Evolutionary conservation across 2,888 invertebrate species (phyloP), one percentile per base, ranked within the genome.

Genomic region (Troglohyphantes excavatus): DNA sequence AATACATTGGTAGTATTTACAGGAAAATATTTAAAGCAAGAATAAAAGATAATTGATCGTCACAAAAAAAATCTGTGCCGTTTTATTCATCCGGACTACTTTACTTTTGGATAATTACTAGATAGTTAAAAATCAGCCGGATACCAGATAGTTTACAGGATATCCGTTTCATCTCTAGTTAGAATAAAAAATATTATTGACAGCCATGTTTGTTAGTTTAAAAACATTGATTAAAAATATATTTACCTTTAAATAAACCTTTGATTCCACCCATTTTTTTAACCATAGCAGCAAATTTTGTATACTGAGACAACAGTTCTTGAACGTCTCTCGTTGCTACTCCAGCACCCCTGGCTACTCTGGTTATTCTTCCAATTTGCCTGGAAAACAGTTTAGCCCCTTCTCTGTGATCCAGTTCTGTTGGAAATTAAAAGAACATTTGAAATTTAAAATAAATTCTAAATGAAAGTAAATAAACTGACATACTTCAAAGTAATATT

Each of bases 261-360:
- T 99, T 99, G 92, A 99, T 99, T 90, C 99, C 99, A 83, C 99
- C 99, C 99, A 99, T 99, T 94, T 99, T 99, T 94, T 99, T 99
- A 0, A 99, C 99, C 91, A 99, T 98, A 43, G 98, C 99, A 23
- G 99, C 98, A 94, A 99, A 99, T 94, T 99, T 99, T 59, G 99
- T 99, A 94, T 99, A 99, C 93, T 99, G 99, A 19, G 97, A 96
- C 92, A 99, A 96, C 68, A 99, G 95, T 93, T 99, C 99, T 94
- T 98, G 98, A 0, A 99, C 99, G 94, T 99, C 99, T 92, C 96
- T 95, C 93, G 98, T 97, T n/a, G 97, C 96, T 1, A 98, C 97
- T 0, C 98, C 99, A 0, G 99, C 95, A 7, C 99, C 99, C 93
- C 97, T 95, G 7, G 99, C 97, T 2, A 99, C 98, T 92, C 98